Evolutionary conservation across 1,140 invertebrate genomes (phyloP), one percentile per base, ranked within the genome.

Genomic region (Drosophila arizonae): DNA sequence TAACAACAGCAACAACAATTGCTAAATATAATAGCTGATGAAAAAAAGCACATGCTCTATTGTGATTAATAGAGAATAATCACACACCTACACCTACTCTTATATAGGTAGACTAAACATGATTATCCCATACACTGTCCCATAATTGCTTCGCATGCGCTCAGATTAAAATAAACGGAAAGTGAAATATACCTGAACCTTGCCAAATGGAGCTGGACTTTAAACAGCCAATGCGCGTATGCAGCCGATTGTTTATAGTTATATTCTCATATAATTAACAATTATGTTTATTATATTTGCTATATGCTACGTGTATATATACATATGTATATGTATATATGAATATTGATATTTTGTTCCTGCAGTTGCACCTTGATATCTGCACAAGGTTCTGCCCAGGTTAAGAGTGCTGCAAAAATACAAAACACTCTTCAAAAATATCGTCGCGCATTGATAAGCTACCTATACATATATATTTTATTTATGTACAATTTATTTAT

Each of bases 121-220:
- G 57, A 46, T 21, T 46, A 8, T 11, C 21, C 17, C 17, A 21
- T 21, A 46, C 24, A 60, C 74, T 58, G 71, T 41, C 43, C 50
- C 46, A 67, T 39, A 28, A 48, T 6, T 63, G 6, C 28, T 11
- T 15, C 9, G 43, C 43, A 46, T 21, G 17, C 10, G 41, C 50
- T 10, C 21, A 62, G 74, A 72, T 77, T 64, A 28, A 17, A 17
- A 43, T 28, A 55, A 72, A 86, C 79, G 41, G 81, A 87, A 86
- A 86, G 82, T 86, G 82, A 87, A 79, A 71, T 79, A 79, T 57
- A 81, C 81, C 80, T 84, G 67, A 72, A 61, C 81, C 80, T 85
- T 85, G 79, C 81, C 52, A 73, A 39, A 4, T 3, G 68, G 36
- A 52, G 41, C 71, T 17, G 81, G 81, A 86, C 81, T 86, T 86